Percentiles rank a stretch among this genome's conserved stretches.
phyloP scores from a whole-genome alignment of 2,113 vertebrate genomes.

The Lanius collurio region DNA sequence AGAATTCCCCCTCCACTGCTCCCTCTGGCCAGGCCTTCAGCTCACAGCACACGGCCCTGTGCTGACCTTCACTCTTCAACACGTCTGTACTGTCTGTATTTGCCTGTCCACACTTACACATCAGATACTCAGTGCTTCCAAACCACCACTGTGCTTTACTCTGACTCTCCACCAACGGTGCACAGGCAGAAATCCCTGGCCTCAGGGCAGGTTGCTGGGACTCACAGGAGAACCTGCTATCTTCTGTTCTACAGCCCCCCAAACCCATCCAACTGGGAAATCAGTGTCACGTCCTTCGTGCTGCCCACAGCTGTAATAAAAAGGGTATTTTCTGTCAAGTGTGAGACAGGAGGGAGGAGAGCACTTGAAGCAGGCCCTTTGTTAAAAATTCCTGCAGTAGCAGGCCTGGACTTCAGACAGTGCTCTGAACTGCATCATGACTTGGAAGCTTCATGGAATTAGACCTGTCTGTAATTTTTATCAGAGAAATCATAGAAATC shows the following conservation, averaged over 20 bases:
- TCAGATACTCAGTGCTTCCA: neutral
- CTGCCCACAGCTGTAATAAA: neutral
- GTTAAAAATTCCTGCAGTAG: neutral
- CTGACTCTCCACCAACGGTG: neutral
- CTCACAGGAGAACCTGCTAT: neutral
- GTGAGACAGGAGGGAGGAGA: neutral
- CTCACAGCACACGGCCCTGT: neutral
- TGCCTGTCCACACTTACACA: neutral
- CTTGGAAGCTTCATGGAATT: neutral
- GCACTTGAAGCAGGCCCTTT: neutral
- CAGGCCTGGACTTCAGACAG: neutral
- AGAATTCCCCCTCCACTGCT: neutral
- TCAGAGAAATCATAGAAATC: neutral
- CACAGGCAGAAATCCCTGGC: neutral
- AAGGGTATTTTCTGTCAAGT: neutral
- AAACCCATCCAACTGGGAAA: neutral
- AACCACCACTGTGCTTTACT: neutral
- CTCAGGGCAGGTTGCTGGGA: neutral
- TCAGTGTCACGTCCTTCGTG: neutral
- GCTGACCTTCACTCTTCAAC: neutral
- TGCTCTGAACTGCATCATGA: neutral
- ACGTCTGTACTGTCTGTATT: fast-evolving
- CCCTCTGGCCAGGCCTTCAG: neutral
- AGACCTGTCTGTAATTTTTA: neutral
- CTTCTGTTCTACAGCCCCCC: neutral